A percentile compares a stretch with the other conserved stretches of the same genome.
Evolutionary conservation across 1,140 invertebrate genomes (phyloP).

Genomic region (Pachypeltis micranthus): DNA sequence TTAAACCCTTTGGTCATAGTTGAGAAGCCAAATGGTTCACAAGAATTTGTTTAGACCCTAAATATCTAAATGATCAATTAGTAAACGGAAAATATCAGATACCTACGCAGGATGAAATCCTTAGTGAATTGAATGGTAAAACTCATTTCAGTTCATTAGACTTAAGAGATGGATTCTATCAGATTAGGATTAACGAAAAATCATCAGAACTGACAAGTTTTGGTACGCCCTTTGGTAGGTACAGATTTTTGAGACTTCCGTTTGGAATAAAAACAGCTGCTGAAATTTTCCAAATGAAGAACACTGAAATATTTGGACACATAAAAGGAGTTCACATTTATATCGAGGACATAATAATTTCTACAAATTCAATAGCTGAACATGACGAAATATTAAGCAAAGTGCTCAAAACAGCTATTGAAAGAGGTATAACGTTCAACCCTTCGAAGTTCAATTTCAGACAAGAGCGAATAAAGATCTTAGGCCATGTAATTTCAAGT

Average conservation of each 20-base stretch:
- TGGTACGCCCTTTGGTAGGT: slow-evolving; percentile 5
- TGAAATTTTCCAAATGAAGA: slow-evolving; percentile 1
- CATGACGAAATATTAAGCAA: slow-evolving; percentile 26
- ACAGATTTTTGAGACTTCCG: not conserved
- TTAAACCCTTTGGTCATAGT: slow-evolving; percentile 14
- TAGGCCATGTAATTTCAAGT: slow-evolving; percentile 31
- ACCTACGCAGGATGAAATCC: slow-evolving; percentile 18
- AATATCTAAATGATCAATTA: slow-evolving; percentile 1
- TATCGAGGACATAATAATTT: slow-evolving; percentile 31
- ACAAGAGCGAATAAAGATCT: slow-evolving; percentile 35
- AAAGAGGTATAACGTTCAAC: slow-evolving; percentile 16
- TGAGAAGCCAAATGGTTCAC: slow-evolving; percentile 11
- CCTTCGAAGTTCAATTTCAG: slow-evolving; percentile 32
- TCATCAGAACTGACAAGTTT: not conserved
- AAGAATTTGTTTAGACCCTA: slow-evolving; percentile 2
- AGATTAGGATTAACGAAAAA: slow-evolving; percentile 7
- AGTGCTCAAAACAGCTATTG: slow-evolving; percentile 24
- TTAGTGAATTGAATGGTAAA: slow-evolving; percentile 13
- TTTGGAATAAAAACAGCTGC: not conserved
- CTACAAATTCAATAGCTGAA: slow-evolving; percentile 24
- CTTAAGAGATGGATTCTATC: slow-evolving; percentile 24
- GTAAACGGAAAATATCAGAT: not conserved
- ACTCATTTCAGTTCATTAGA: slow-evolving; percentile 22
- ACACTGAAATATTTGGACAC: slow-evolving; percentile 15
- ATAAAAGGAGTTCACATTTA: not conserved